Percentiles rank a stretch among this genome's conserved stretches.
phyloP scores from a whole-genome alignment of 2,113 vertebrate species.

The Poeciliopsis prolifica region DNA sequence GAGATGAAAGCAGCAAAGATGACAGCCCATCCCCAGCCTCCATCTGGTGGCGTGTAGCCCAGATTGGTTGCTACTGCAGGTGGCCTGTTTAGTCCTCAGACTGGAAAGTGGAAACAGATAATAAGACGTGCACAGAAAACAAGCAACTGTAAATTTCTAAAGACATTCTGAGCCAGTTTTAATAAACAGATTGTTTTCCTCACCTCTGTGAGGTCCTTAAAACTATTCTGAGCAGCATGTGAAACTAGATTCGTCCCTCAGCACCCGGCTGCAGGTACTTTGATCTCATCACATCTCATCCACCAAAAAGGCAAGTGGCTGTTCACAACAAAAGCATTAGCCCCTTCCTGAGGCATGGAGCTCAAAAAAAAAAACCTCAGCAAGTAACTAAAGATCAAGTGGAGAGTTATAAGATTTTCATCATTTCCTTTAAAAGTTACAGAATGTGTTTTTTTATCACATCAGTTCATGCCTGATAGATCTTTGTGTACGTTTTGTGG shows the following conservation, averaged over 20 bases:
- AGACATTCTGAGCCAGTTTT: neutral
- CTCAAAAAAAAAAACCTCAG: neutral
- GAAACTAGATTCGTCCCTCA: conserved; percentile 15
- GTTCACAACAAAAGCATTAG: conserved; percentile 11
- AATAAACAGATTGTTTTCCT: conserved; percentile 13
- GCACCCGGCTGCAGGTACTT: conserved; percentile 34
- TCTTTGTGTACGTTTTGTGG: neutral
- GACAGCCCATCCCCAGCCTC: conserved; percentile 84
- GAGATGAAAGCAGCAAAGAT: conserved; percentile 80
- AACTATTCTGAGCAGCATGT: conserved; percentile 11
- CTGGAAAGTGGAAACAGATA: conserved; percentile 33
- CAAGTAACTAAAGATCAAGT: neutral
- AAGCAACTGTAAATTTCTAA: conserved; percentile 16
- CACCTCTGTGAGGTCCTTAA: conserved; percentile 45
- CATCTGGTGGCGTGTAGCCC: conserved; percentile 80
- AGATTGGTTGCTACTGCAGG: conserved; percentile 54
- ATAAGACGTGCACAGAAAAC: conserved; percentile 25
- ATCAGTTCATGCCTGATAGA: neutral
- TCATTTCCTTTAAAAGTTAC: neutral
- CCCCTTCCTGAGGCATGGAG: neutral
- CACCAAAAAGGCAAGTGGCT: conserved; percentile 32
- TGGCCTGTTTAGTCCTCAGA: conserved; percentile 65
- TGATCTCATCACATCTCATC: conserved; percentile 64
- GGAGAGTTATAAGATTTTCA: neutral
- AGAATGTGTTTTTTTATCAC: neutral